A percentile compares a stretch with the other conserved stretches of the same genome.
phyloP scores from a whole-genome alignment of 2,888 invertebrate species.

The Epinotia demarniana region DNA sequence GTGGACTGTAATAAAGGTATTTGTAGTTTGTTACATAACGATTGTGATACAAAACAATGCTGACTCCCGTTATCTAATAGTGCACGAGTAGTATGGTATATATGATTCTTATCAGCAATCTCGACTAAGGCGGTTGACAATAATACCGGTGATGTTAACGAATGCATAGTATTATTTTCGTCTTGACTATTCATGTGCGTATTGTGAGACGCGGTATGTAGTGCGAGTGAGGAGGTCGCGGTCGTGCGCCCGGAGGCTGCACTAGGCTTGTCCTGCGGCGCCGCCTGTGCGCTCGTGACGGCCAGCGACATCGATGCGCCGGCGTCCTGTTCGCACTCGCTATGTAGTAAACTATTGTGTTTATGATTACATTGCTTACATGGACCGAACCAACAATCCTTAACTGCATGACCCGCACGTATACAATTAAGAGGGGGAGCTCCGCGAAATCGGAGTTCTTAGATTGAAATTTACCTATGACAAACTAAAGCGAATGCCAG shows the following conservation, averaged over 20 bases:
- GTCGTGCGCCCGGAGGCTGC: neutral
- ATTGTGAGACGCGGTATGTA: neutral
- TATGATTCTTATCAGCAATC: constrained; percentile 20
- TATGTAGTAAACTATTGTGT: too few relatives aligned
- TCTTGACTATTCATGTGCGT: neutral
- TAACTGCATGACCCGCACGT: too few relatives aligned
- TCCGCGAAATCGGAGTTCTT: too few relatives aligned
- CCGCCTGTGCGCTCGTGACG: constrained; percentile 7
- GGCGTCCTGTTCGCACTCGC: neutral
- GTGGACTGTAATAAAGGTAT: constrained; percentile 26
- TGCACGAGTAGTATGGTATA: constrained; percentile 32
- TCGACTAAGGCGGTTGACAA: constrained; percentile 48
- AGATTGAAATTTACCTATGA: too few relatives aligned
- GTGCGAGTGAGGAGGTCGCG: neutral
- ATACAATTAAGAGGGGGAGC: too few relatives aligned
- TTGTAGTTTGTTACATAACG: too few relatives aligned
- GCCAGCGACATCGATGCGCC: constrained; percentile 34
- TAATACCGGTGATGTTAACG: constrained; percentile 44
- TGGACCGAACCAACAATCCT: too few relatives aligned
- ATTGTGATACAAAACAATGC: too few relatives aligned
- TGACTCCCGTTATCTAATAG: too few relatives aligned
- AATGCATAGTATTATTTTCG: constrained; percentile 27
- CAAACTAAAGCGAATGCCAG: too few relatives aligned
- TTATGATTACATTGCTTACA: too few relatives aligned
- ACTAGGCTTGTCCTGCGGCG: neutral